A percentile compares a stretch with the other conserved stretches of the same genome.
phyloP scores from a whole-genome alignment of 2,797 vertebrate genomes.

The Etheostoma nigrum region DNA sequence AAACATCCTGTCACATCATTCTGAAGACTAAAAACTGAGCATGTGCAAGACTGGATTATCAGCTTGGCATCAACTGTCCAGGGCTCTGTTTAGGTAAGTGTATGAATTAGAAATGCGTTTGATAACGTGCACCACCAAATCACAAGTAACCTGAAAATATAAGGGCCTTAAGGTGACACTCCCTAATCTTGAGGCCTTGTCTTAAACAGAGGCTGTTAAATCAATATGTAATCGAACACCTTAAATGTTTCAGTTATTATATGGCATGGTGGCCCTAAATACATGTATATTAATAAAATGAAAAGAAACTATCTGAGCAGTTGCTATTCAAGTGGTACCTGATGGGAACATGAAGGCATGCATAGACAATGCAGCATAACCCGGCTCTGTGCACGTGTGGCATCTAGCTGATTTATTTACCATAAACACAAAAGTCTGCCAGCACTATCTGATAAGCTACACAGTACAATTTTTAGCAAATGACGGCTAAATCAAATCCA shows the following conservation, averaged over 20 bases:
- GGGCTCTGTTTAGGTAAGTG: background rate
- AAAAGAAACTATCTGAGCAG: background rate
- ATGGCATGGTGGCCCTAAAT: background rate
- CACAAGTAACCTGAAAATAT: background rate
- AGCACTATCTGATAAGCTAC: conserved; percentile 48
- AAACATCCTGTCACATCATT: background rate
- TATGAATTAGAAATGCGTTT: background rate
- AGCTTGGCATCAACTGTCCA: background rate
- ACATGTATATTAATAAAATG: background rate
- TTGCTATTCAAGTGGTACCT: background rate
- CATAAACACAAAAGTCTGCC: conserved; percentile 58
- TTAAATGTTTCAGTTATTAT: background rate
- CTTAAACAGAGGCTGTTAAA: background rate
- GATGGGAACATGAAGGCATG: background rate
- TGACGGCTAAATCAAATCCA: conserved; percentile 35
- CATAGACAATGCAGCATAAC: background rate
- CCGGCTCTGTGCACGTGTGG: conserved; percentile 26
- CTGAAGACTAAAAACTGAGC: background rate
- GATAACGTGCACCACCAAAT: background rate
- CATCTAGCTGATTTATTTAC: conserved; percentile 68
- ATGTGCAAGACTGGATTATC: conserved; percentile 15
- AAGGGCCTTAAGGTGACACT: background rate
- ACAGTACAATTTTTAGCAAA: conserved; percentile 25
- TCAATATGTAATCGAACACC: background rate
- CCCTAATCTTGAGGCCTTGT: background rate